Evolutionary conservation across 2,888 invertebrate genomes (phyloP).

Genomic region (Anoplius nigerrimus): DNA sequence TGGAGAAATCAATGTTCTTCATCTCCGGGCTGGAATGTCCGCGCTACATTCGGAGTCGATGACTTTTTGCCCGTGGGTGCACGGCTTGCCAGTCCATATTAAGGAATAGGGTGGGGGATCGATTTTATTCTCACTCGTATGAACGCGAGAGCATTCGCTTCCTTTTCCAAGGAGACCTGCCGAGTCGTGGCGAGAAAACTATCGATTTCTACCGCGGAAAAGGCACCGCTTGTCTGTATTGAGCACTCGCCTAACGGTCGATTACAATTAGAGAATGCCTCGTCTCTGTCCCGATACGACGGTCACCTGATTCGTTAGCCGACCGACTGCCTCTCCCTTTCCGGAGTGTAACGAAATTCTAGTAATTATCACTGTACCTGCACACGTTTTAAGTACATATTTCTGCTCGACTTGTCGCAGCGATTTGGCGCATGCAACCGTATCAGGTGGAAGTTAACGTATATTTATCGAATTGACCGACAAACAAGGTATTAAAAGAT

Average conservation of each 20-base stretch:
- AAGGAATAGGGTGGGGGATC: no score
- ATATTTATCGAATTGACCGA: no score
- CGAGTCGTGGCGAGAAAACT: slow-evolving; percentile 2
- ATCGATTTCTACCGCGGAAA: slow-evolving; percentile 27
- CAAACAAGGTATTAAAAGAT: no score
- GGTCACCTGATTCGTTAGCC: not conserved
- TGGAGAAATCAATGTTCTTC: not conserved
- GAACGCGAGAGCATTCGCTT: slow-evolving; percentile 10
- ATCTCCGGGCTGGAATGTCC: not conserved
- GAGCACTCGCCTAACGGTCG: not conserved
- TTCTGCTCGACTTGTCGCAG: no score
- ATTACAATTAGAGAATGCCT: slow-evolving; percentile 13
- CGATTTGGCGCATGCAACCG: no score
- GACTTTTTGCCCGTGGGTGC: not conserved
- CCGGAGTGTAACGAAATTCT: no score
- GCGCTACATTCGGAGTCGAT: not conserved
- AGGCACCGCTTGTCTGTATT: slow-evolving; percentile 14
- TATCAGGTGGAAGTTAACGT: no score
- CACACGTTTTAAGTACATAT: no score
- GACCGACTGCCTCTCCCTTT: no score
- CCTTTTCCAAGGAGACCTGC: slow-evolving; percentile 17
- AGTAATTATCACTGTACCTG: no score
- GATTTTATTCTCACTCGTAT: slow-evolving; percentile 15
- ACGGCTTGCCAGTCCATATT: not conserved
- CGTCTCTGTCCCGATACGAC: not conserved